Percentiles rank a stretch among this genome's conserved stretches.
phyloP scores from a whole-genome alignment of 2,113 vertebrate species.

The Forbesichthys agassizii region DNA sequence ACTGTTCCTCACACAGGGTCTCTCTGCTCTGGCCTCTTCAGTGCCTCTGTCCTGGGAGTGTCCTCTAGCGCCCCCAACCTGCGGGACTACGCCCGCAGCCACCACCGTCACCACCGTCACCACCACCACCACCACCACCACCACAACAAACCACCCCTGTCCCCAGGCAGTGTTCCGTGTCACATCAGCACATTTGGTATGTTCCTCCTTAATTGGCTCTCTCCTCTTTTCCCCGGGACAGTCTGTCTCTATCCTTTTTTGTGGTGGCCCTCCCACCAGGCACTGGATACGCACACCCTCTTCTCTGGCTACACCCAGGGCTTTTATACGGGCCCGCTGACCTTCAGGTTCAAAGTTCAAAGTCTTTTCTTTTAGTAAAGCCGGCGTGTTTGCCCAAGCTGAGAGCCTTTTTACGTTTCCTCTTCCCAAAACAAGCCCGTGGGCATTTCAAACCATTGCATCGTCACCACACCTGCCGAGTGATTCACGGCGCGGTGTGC shows the following conservation, averaged over 20 bases:
- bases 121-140: constrained; percentile 23
- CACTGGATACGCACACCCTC: not conserved
- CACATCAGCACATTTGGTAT: constrained; percentile 86
- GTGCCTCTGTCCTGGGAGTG: constrained; percentile 92
- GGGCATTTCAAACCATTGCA: constrained; percentile 14
- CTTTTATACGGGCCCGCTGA: not conserved
- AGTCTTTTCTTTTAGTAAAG: too few species aligned
- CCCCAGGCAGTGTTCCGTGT: constrained; percentile 86
- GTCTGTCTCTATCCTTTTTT: not conserved
- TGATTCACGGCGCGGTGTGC: constrained; percentile 6
- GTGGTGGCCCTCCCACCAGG: not conserved
- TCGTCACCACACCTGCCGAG: constrained; percentile 1
- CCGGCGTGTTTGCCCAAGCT: too few species aligned
- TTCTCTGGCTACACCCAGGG: not conserved
- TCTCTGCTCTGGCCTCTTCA: constrained; percentile 95
- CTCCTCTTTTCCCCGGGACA: not conserved
- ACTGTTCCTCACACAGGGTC: constrained; percentile 83
- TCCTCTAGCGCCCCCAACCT: constrained; percentile 97
- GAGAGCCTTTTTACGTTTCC: not conserved
- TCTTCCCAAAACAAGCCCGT: constrained; percentile 12
- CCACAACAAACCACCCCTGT: constrained; percentile 87
- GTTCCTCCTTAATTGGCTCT: constrained; percentile 59
- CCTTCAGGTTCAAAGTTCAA: not conserved
- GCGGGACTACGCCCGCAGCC: constrained; percentile 92
- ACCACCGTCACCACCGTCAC: constrained; percentile 49